phyloP scores from a whole-genome alignment of 2,797 vertebrate genomes.

The Urosaurus nigricauda region DNA sequence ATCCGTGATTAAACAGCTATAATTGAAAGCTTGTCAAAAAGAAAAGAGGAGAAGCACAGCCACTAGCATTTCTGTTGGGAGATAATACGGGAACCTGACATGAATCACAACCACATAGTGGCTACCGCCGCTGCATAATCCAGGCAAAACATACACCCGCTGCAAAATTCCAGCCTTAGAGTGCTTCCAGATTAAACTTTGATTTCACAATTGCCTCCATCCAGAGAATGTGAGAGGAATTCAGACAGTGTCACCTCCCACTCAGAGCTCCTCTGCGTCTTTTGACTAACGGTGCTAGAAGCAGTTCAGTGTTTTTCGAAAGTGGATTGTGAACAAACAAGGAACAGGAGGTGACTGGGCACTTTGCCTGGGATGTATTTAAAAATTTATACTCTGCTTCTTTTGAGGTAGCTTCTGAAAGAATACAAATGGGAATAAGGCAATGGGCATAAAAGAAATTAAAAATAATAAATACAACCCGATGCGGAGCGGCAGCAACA shows the following conservation, averaged over 20 bases:
- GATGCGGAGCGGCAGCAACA: neutral
- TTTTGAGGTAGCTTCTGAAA: neutral
- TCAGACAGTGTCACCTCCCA: neutral
- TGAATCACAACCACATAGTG: too few relatives aligned
- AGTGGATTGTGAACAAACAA: neutral
- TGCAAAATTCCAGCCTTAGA: neutral
- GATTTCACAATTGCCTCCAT: neutral
- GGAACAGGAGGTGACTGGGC: neutral
- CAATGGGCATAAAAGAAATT: neutral
- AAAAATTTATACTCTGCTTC: neutral
- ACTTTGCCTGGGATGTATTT: neutral
- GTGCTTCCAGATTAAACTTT: neutral
- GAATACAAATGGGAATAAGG: neutral
- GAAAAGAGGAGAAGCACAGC: too few relatives aligned
- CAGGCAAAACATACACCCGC: neutral
- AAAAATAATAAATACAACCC: neutral
- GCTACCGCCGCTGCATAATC: too few relatives aligned
- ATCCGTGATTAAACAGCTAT: too few relatives aligned
- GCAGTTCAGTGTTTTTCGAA: neutral
- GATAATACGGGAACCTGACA: too few relatives aligned
- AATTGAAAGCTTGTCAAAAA: too few relatives aligned
- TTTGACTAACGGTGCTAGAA: neutral
- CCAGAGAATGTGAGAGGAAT: neutral
- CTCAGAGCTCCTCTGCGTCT: neutral
- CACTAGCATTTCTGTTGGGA: too few relatives aligned